These are phyloP conservation scores for Saccopteryx leptura DNA, from an alignment of 2,113 vertebrate genomes.

Conservation along the genomic window DNA sequence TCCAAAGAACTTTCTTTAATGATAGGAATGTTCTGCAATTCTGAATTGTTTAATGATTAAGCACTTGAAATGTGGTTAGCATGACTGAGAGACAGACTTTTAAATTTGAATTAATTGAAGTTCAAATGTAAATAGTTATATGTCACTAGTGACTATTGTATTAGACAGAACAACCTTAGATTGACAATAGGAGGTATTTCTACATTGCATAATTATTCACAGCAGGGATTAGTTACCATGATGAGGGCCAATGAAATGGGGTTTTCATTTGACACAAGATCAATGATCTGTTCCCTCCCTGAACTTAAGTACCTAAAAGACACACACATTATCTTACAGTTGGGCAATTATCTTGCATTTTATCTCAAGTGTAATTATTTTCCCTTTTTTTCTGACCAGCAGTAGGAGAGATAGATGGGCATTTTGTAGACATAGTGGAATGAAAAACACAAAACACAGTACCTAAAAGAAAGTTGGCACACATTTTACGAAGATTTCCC, in stretches of 20 bases:
- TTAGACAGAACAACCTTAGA: background rate
- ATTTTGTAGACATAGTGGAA: too few relatives aligned
- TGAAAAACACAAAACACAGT: background rate
- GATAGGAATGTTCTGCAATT: background rate
- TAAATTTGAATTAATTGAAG: slow-evolving; percentile 6
- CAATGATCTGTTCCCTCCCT: background rate
- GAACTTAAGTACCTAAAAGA: background rate
- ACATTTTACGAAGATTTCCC: background rate
- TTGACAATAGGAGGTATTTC: background rate
- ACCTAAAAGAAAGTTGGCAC: background rate
- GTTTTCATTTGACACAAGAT: slow-evolving; percentile 9
- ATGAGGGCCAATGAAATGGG: background rate
- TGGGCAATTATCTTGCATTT: too few relatives aligned
- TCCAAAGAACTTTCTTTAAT: background rate
- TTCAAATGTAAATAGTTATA: background rate
- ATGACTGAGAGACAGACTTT: background rate
- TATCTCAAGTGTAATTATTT: too few relatives aligned
- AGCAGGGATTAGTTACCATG: background rate
- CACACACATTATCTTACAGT: too few relatives aligned
- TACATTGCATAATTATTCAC: background rate
- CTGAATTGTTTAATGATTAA: background rate
- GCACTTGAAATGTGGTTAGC: slow-evolving; percentile 25
- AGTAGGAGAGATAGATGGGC: too few relatives aligned
- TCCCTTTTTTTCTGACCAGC: too few relatives aligned
- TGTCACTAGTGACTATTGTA: background rate